Percentiles rank a stretch among this genome's conserved stretches.
Conservation (phyloP, 2,797 vertebrate species). For the Neostethus bicornis region DNA sequence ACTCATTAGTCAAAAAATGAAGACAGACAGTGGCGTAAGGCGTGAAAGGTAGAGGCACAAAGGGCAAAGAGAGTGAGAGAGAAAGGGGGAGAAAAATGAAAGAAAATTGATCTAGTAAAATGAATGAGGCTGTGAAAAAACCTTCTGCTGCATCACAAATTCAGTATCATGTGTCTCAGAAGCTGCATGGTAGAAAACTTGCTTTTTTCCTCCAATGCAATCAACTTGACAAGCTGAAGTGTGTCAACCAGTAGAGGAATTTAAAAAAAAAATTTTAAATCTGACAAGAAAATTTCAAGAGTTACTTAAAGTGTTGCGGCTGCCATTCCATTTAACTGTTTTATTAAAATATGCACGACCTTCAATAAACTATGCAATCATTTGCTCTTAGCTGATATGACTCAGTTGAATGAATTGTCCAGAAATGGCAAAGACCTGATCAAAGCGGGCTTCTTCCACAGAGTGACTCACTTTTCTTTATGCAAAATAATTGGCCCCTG, state of each 20-base stretch:
- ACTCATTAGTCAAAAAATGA: constrained; percentile 76
- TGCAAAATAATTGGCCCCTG: constrained; percentile 52
- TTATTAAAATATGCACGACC: constrained; percentile 44
- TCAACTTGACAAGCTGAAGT: constrained; percentile 23
- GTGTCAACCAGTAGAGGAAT: constrained; percentile 10
- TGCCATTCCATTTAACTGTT: constrained; percentile 39
- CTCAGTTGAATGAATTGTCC: constrained; percentile 34
- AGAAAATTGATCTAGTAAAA: constrained; percentile 26
- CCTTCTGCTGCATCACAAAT: constrained; percentile 45
- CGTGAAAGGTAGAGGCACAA: constrained; percentile 48
- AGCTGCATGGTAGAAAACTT: constrained; percentile 14
- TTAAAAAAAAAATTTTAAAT: constrained; percentile 11
- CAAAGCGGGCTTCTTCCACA: constrained; percentile 42
- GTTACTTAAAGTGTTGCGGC: constrained; percentile 28
- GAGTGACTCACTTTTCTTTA: constrained; percentile 44
- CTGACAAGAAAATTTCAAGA: constrained; percentile 28
- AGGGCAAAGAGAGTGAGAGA: constrained; percentile 46
- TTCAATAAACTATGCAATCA: constrained; percentile 46
- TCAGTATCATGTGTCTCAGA: constrained; percentile 32
- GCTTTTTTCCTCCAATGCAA: constrained; percentile 23
- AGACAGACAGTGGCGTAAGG: constrained; percentile 70
- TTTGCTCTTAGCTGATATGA: constrained; percentile 46
- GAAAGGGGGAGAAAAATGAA: background rate
- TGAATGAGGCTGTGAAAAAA: constrained; percentile 15
- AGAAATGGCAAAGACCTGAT: constrained; percentile 35